Evolutionary conservation across 2,113 vertebrate species (phyloP).

Genomic region (Bos indicus): DNA sequence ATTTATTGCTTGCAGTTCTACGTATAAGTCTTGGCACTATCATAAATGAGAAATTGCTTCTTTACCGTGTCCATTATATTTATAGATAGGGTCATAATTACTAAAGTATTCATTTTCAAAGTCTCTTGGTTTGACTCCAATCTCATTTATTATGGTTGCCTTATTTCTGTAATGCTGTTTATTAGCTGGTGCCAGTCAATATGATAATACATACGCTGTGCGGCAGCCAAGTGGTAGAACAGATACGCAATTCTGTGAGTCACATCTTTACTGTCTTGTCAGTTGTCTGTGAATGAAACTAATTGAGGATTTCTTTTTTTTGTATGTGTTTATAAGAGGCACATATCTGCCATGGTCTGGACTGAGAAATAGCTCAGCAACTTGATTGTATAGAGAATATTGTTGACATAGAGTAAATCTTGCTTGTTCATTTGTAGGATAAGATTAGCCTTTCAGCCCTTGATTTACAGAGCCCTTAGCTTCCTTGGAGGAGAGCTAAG

Average conservation of each 20-base stretch:
- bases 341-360: fast-evolving
- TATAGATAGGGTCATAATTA: conserved; percentile 50
- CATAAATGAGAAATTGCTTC: conserved; percentile 65
- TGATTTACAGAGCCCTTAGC: fast-evolving
- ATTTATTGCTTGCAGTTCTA: conserved; percentile 47
- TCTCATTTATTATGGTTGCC: conserved; percentile 44
- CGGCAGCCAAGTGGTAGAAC: not conserved
- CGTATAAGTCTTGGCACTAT: conserved; percentile 47
- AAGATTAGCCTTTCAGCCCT: not conserved
- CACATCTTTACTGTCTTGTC: not conserved
- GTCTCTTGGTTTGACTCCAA: conserved; percentile 34
- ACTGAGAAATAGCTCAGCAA: not conserved
- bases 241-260: not conserved
- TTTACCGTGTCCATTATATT: conserved; percentile 58
- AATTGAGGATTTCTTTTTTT: conserved; percentile 8
- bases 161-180: conserved; percentile 43
- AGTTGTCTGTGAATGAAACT: conserved; percentile 20
- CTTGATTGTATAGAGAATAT: not conserved
- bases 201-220: not conserved
- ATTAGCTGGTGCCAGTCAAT: conserved; percentile 16
- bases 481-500: not conserved
- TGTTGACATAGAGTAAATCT: not conserved
- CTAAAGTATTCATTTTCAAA: conserved; percentile 1
- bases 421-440: not conserved
- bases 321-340: not conserved